These are phyloP conservation scores for Linnaemya vulpina DNA, from an alignment of 2,888 invertebrate genomes.

Conservation along the genomic window DNA sequence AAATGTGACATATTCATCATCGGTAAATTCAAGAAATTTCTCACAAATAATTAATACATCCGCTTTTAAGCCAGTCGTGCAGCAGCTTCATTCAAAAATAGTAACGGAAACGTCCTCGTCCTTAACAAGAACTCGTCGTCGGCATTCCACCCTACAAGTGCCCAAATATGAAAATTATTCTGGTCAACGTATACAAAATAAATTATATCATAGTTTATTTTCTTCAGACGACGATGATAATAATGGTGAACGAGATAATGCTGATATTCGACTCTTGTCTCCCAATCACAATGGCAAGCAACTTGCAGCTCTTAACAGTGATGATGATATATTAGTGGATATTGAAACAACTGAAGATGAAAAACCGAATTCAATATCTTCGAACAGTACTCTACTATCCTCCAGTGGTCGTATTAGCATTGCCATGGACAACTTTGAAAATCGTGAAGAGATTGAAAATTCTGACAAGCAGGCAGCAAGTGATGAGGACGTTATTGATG, in stretches of 20 bases:
- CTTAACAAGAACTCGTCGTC: slow-evolving; percentile 37
- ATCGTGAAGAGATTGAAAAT: neutral
- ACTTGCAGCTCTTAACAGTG: slow-evolving; percentile 9
- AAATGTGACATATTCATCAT: slow-evolving; percentile 27
- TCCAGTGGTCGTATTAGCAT: slow-evolving; percentile 12
- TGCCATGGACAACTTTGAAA: slow-evolving; percentile 10
- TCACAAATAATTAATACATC: slow-evolving; percentile 76
- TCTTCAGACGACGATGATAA: slow-evolving; percentile 40
- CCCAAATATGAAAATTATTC: neutral
- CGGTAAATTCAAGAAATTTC: slow-evolving; percentile 72
- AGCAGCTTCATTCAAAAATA: slow-evolving; percentile 60
- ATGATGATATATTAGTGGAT: slow-evolving; percentile 89
- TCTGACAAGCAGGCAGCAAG: slow-evolving; percentile 34
- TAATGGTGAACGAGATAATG: neutral
- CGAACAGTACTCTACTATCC: neutral
- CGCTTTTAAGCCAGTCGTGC: slow-evolving; percentile 78
- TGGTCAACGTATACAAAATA: neutral
- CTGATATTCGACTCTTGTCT: neutral
- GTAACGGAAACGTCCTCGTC: slow-evolving; percentile 35
- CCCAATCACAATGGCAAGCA: slow-evolving; percentile 4
- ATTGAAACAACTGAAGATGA: slow-evolving; percentile 94
- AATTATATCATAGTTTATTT: neutral
- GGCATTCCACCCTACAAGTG: slow-evolving; percentile 37
- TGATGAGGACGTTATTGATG: slow-evolving; percentile 62
- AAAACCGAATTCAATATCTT: slow-evolving; percentile 28